Conservation (phyloP, 1,140 invertebrate species). For the Dendroctonus valens region DNA sequence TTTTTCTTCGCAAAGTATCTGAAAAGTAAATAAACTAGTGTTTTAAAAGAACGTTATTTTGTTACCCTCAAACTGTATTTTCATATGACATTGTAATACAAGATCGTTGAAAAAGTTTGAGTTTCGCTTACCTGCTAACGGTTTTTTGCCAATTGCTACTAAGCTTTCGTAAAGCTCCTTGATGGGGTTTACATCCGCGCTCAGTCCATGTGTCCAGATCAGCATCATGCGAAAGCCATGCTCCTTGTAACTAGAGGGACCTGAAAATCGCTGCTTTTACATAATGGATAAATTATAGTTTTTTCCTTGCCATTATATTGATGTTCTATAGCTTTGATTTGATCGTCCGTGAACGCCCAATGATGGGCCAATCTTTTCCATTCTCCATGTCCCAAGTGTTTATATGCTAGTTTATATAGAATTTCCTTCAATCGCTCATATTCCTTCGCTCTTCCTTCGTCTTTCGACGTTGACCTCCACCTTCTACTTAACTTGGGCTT, state of each 20-base stretch:
- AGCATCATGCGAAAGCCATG: slow-evolving; percentile 69
- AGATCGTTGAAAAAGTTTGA: too few species aligned
- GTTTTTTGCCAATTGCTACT: slow-evolving; percentile 60
- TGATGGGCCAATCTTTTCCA: slow-evolving; percentile 70
- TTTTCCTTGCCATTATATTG: slow-evolving; percentile 65
- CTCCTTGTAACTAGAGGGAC: slow-evolving; percentile 71
- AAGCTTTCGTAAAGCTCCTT: slow-evolving; percentile 68
- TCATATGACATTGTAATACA: too few species aligned
- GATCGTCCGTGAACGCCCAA: slow-evolving; percentile 72
- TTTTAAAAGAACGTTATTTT: neutral
- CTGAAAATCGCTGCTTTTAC: slow-evolving; percentile 48
- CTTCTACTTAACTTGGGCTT: slow-evolving; percentile 47
- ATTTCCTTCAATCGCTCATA: slow-evolving; percentile 53
- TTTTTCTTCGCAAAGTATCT: slow-evolving; percentile 53
- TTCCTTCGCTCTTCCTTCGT: slow-evolving; percentile 47
- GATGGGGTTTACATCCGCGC: slow-evolving; percentile 60
- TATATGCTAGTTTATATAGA: slow-evolving; percentile 69
- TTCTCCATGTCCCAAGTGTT: slow-evolving; percentile 63
- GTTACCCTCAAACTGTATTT: too few species aligned
- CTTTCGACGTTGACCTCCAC: slow-evolving; percentile 49
- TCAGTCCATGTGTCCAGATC: slow-evolving; percentile 69
- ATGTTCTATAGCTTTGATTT: slow-evolving; percentile 72
- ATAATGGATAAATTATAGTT: neutral
- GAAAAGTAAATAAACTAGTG: too few species aligned
- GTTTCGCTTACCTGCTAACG: slow-evolving; percentile 53